Evolutionary conservation across 2,797 vertebrate genomes (phyloP), one percentile per base, ranked within the genome.

Genomic region (Trematomus bernacchii): DNA sequence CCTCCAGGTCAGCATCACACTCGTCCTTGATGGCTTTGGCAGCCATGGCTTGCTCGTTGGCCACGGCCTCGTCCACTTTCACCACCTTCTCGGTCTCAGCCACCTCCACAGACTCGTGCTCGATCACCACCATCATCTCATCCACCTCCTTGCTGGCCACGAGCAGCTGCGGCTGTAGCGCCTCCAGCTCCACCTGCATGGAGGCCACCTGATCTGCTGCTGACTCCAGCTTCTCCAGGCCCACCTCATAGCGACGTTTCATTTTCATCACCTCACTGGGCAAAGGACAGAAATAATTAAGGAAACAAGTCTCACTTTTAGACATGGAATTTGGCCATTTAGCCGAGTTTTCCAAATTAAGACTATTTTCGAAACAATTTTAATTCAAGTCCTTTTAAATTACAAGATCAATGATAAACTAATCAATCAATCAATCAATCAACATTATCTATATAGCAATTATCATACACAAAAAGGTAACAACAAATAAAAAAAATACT

Each of bases 21-120:
- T 99, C 97, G 47, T 98, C 96, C 83, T 98, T 98, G 86, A 98
- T 98, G 66, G 96, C 96, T 88, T 97, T 97, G 71, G 97, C 95
- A 7, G 95, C 97, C 95, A 94, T 95, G 51, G 97, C 96, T 91
- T 98, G 96, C 18, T 96, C 91, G 0, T 98, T 97, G 50, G 97
- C 96, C 33, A 95, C 76, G 0, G 82, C 95, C 85, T 98, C 97
- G 27, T 99, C 97, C 42, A 90, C 89, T 84, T 97, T 96, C 67
- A 98, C 97, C 0, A 97, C 91, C 87, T 97, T 95, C 84, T 98
- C 97, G 0, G 94, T 97, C 84, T 96, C 94, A 44, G 96, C 95
- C 47, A 96, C 97, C 87, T 99, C 97, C 27, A 92, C 79, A 6
- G 97, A 97, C 69, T 99, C 97, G 59, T 82, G 95, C 79, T 97